phyloP scores from a whole-genome alignment of 1,140 invertebrate species.

The Ips typographus region DNA sequence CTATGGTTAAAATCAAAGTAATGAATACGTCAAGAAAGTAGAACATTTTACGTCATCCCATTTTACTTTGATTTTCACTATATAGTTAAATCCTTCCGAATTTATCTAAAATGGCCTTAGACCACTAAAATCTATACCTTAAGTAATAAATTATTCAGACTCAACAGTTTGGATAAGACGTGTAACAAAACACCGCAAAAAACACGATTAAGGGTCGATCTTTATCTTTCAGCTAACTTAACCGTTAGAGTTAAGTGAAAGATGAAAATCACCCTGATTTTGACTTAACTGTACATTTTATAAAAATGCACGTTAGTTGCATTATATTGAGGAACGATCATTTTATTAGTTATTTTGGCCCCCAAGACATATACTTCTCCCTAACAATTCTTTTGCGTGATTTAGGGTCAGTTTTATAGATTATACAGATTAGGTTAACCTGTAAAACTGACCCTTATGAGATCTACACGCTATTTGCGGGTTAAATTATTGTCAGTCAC shows the following conservation, averaged over 20 bases:
- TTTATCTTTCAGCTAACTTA: conserved; percentile 10
- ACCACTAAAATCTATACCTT: not conserved
- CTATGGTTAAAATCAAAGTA: no score
- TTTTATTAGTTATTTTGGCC: no score
- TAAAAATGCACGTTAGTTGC: conserved; percentile 21
- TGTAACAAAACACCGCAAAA: not conserved
- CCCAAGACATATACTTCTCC: no score
- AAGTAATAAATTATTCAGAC: conserved; percentile 20
- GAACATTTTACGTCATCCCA: not conserved
- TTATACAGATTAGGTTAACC: not conserved
- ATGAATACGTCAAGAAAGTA: no score
- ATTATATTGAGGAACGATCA: no score
- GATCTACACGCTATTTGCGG: no score
- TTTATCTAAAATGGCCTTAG: no score
- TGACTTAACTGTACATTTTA: conserved; percentile 23
- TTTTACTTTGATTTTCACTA: not conserved
- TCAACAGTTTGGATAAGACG: conserved; percentile 8
- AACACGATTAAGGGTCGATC: not conserved
- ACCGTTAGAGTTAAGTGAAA: conserved; percentile 3
- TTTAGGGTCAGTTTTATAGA: not conserved
- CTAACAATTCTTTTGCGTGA: not conserved
- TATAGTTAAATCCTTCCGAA: no score
- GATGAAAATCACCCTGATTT: conserved; percentile 6
- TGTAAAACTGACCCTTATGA: no score
- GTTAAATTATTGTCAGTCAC: no score